Percentiles rank a stretch among this genome's conserved stretches.
phyloP scores from a whole-genome alignment of 1,140 invertebrate genomes.

The Brachionus asplanchnoidis region DNA sequence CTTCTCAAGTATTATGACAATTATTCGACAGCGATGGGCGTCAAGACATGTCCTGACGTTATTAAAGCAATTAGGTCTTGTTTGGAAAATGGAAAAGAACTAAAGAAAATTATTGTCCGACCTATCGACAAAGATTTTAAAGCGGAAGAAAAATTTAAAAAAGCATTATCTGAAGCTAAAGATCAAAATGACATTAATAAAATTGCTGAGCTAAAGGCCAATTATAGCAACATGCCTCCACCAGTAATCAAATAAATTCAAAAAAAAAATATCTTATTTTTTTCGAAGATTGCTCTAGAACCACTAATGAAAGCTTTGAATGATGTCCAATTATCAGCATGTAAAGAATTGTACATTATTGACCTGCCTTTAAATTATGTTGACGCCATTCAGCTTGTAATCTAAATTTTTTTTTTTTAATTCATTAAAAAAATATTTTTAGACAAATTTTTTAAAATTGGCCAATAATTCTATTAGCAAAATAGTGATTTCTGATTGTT shows the following conservation, averaged over 20 bases:
- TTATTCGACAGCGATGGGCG: background rate
- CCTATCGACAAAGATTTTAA: slow-evolving; percentile 33
- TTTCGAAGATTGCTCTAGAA: background rate
- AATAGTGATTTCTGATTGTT: slow-evolving; percentile 51
- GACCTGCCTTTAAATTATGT: slow-evolving; percentile 28
- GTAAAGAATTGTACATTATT: slow-evolving; percentile 39
- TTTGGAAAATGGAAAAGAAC: slow-evolving; percentile 15
- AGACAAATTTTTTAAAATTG: slow-evolving; percentile 38
- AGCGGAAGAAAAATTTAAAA: slow-evolving; percentile 25
- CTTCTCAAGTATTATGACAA: slow-evolving; percentile 22
- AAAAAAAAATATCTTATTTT: background rate
- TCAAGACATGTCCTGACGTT: slow-evolving; percentile 15
- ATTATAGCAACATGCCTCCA: background rate
- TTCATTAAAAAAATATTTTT: background rate
- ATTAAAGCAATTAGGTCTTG: background rate
- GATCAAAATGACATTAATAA: background rate
- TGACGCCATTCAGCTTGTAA: slow-evolving; percentile 24
- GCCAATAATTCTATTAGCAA: slow-evolving; percentile 42
- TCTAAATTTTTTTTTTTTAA: background rate
- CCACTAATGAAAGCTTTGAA: slow-evolving; percentile 34
- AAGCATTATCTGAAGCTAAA: slow-evolving; percentile 10
- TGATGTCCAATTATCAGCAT: slow-evolving; percentile 10
- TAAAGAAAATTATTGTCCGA: slow-evolving; percentile 1
- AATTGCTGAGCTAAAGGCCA: background rate
- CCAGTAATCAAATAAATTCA: background rate